Percentiles rank a stretch among this genome's conserved stretches.
phyloP scores from a whole-genome alignment of 2,888 invertebrate genomes.

The Priocnemis perturbator region DNA sequence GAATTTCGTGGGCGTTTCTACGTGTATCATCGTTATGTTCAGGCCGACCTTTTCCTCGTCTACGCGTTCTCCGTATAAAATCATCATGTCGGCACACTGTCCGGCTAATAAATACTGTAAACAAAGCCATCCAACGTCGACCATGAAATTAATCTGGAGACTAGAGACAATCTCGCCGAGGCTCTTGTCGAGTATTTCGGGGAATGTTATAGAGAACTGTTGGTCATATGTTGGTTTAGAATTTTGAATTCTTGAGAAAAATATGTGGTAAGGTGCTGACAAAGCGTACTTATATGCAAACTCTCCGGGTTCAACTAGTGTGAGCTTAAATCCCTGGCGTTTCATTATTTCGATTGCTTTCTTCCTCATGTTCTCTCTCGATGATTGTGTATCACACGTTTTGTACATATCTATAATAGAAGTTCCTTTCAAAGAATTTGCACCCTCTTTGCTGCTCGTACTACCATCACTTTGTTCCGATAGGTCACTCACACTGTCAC shows the following conservation, averaged over 20 bases:
- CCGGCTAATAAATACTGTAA: slow-evolving; percentile 89
- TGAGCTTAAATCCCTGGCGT: slow-evolving; percentile 75
- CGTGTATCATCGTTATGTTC: slow-evolving; percentile 58
- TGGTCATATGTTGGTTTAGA: slow-evolving; percentile 81
- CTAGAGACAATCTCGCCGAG: slow-evolving; percentile 85
- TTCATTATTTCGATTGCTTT: slow-evolving; percentile 62
- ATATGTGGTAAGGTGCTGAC: slow-evolving; percentile 82
- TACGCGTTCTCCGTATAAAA: slow-evolving; percentile 57
- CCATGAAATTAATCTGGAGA: slow-evolving; percentile 95
- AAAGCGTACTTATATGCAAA: slow-evolving; percentile 82
- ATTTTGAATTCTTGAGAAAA: slow-evolving; percentile 84
- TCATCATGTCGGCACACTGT: slow-evolving; percentile 77
- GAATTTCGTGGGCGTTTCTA: slow-evolving; percentile 59
- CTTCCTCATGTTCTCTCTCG: slow-evolving; percentile 50
- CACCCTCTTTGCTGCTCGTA: not conserved
- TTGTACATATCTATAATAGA: slow-evolving; percentile 45
- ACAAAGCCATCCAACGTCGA: slow-evolving; percentile 92
- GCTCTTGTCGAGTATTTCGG: slow-evolving; percentile 87
- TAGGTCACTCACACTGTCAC: not conserved
- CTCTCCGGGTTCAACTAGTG: slow-evolving; percentile 79
- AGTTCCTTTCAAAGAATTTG: not conserved
- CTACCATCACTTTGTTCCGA: slow-evolving; percentile 8
- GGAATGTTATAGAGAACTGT: slow-evolving; percentile 82
- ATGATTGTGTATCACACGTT: slow-evolving; percentile 32
- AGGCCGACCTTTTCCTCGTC: slow-evolving; percentile 49